These are phyloP conservation scores for Cydia splendana DNA, from an alignment of 1,140 invertebrate genomes.

Conservation along the genomic window DNA sequence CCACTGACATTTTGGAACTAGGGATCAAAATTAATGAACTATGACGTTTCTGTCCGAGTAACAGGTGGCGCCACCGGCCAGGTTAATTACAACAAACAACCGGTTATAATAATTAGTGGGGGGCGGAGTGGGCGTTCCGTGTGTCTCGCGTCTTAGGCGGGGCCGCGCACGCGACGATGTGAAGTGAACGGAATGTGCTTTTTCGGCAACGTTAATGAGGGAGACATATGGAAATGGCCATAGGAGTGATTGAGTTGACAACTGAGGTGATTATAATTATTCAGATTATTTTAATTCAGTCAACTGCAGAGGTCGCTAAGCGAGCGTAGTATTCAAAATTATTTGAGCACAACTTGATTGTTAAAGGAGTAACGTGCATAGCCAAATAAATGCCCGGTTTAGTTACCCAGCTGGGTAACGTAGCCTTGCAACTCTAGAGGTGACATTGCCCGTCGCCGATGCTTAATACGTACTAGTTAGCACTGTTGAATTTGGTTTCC, in stretches of 20 bases:
- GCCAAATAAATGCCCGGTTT: too few relatives aligned
- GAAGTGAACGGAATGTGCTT: constrained; percentile 34
- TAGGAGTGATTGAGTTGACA: constrained; percentile 9
- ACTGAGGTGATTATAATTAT: background rate
- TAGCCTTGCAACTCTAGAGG: too few relatives aligned
- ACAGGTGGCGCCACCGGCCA: constrained; percentile 64
- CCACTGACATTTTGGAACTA: background rate
- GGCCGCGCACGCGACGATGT: constrained; percentile 60
- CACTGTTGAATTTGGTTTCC: too few relatives aligned
- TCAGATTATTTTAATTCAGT: too few relatives aligned
- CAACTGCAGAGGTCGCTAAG: too few relatives aligned
- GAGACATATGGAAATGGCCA: constrained; percentile 5
- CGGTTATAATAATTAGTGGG: constrained; percentile 75
- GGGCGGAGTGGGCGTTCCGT: constrained; percentile 62
- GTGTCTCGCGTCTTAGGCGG: constrained; percentile 57
- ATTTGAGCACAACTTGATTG: too few relatives aligned
- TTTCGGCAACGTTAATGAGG: constrained; percentile 39
- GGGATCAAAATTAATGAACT: background rate
- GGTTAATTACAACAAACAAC: constrained; percentile 72
- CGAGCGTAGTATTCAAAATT: too few relatives aligned
- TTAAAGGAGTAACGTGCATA: too few relatives aligned
- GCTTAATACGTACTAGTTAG: too few relatives aligned
- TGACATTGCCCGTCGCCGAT: too few relatives aligned
- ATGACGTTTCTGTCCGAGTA: constrained; percentile 36
- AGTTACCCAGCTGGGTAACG: too few relatives aligned